Conservation (phyloP, 2,888 invertebrate genomes). For the Trichogramma dendrolimi region DNA sequence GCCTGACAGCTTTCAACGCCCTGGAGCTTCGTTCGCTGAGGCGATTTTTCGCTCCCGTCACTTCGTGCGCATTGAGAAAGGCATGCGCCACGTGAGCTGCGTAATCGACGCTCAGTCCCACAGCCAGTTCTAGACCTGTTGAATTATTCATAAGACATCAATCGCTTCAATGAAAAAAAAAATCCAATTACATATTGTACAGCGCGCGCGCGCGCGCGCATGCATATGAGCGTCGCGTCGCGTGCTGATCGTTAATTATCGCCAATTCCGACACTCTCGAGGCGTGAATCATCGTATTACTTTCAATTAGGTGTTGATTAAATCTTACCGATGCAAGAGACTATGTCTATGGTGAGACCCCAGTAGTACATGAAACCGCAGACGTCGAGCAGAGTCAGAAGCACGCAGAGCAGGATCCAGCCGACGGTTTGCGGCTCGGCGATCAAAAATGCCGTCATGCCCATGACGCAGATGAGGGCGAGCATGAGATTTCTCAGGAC, state of each 20-base stretch:
- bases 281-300: neutral
- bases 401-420: conserved; percentile 73
- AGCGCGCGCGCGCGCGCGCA: neutral
- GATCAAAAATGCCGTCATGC: conserved; percentile 71
- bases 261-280: neutral
- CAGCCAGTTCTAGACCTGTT: conserved; percentile 65
- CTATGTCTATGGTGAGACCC: conserved; percentile 78
- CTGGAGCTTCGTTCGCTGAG: conserved; percentile 51
- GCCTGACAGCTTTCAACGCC: conserved; percentile 62
- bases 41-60: conserved; percentile 46
- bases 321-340: conserved; percentile 67
- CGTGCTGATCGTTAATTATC: neutral
- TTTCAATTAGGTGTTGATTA: neutral
- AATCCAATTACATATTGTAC: neutral
- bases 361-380: conserved; percentile 76
- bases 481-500: conserved; percentile 71
- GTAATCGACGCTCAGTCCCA: conserved; percentile 80
- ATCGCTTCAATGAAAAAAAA: neutral
- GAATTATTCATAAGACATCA: conserved; percentile 7
- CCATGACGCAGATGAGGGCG: conserved; percentile 73
- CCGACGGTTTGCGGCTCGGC: conserved; percentile 73
- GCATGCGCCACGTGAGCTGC: conserved; percentile 79
- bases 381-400: conserved; percentile 70
- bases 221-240: neutral
- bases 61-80: conserved; percentile 63